Conservation (phyloP, 2,888 invertebrate species). For the Lasioglossum villosulum region DNA sequence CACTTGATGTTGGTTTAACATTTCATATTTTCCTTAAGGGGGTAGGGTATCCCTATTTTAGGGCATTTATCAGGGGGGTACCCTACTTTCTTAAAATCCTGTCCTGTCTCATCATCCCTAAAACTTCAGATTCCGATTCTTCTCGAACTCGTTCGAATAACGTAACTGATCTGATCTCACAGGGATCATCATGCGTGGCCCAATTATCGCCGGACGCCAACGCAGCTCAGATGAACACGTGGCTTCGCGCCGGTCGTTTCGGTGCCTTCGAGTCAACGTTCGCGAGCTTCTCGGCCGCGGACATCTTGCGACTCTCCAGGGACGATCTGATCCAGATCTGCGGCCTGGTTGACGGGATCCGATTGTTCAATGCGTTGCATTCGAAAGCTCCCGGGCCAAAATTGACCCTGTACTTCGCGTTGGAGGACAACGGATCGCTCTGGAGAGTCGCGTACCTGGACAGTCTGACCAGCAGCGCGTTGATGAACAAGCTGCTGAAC, state of each 20-base stretch:
- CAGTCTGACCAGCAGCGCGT: conserved; percentile 77
- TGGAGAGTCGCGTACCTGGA: conserved; percentile 94
- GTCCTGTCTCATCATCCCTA: not conserved
- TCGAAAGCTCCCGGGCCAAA: conserved; percentile 91
- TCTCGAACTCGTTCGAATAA: not conserved
- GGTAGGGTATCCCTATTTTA: too few relatives aligned
- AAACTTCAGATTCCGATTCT: not conserved
- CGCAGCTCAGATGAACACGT: conserved; percentile 90
- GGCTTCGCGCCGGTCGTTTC: conserved; percentile 93
- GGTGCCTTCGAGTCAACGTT: conserved; percentile 91
- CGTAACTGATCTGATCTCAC: not conserved
- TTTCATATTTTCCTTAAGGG: too few relatives aligned
- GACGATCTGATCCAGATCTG: conserved; percentile 98
- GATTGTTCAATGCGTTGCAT: conserved; percentile 95
- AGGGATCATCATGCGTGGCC: conserved; percentile 50
- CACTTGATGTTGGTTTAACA: too few relatives aligned
- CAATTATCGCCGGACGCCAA: conserved; percentile 88
- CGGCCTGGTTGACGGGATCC: conserved; percentile 96
- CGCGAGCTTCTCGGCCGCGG: conserved; percentile 94
- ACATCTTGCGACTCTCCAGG: conserved; percentile 94
- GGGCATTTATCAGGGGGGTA: too few relatives aligned
- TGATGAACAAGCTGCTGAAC: conserved; percentile 80
- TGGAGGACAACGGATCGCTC: conserved; percentile 87
- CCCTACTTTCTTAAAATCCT: too few relatives aligned
- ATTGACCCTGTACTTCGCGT: conserved; percentile 93